phyloP scores from a whole-genome alignment of 2,888 invertebrate species.

The Caenorhabditis sp. region DNA sequence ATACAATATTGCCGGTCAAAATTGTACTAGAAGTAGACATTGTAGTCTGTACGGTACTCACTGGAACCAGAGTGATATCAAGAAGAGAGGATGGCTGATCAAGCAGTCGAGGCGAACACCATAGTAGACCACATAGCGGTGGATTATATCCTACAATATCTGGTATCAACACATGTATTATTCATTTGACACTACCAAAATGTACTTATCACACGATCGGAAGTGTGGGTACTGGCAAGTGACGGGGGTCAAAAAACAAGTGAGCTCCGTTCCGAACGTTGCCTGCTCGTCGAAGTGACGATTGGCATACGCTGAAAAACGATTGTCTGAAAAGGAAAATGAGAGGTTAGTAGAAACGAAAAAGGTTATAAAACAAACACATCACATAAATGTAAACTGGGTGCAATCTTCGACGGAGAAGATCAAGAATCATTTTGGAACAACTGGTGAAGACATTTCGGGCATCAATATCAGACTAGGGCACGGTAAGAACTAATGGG shows the following conservation, averaged over 20 bases:
- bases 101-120: conserved; percentile 37
- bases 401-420: no score
- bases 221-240: not conserved
- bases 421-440: no score
- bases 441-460: no score
- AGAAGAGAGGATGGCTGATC: conserved; percentile 37
- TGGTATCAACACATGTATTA: not conserved
- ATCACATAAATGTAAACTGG: no score
- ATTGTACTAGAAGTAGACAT: not conserved
- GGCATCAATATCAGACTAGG: no score
- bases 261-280: conserved; percentile 17
- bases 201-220: not conserved
- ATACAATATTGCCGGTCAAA: not conserved
- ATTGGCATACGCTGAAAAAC: conserved; percentile 32
- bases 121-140: conserved; percentile 26
- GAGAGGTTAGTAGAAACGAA: not conserved
- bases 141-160: conserved; percentile 6
- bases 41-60: conserved; percentile 26
- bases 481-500: no score
- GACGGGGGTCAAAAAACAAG: conserved; percentile 4
- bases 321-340: not conserved
- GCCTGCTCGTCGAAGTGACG: conserved; percentile 10
- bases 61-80: conserved; percentile 38
- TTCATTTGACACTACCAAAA: not conserved
- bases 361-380: not conserved